Evolutionary conservation across 2,888 invertebrate species (phyloP).

Genomic region (Marronus borbonicus): DNA sequence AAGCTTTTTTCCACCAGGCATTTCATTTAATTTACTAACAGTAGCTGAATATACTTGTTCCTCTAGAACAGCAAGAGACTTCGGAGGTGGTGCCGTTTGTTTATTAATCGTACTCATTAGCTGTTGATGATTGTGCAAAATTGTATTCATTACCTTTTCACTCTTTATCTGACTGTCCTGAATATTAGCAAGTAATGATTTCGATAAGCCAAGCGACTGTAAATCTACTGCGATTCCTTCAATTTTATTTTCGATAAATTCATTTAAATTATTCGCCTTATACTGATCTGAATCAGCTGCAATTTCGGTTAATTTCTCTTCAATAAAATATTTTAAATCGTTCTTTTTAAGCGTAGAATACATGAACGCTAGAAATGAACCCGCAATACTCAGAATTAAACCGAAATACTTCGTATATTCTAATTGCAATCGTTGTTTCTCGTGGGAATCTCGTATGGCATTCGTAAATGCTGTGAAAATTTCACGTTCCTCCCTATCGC

Average conservation of each 20-base stretch:
- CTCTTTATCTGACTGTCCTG: conserved; percentile 34
- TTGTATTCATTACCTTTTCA: conserved; percentile 35
- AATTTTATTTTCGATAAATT: conserved; percentile 60
- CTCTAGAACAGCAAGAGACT: neutral
- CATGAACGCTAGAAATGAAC: conserved; percentile 66
- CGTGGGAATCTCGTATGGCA: conserved; percentile 86
- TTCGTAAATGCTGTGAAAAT: conserved; percentile 82
- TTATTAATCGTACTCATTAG: conserved; percentile 41
- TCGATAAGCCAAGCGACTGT: neutral
- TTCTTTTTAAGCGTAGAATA: conserved; percentile 65
- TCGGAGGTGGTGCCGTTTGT: neutral
- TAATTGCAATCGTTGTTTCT: conserved; percentile 85
- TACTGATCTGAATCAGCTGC: neutral
- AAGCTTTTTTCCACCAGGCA: conserved; percentile 47
- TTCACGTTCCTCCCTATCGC: conserved; percentile 84
- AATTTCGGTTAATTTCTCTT: conserved; percentile 54
- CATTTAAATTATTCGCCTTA: conserved; percentile 65
- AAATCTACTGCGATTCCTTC: neutral
- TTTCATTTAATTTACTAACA: conserved; percentile 24
- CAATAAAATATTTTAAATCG: conserved; percentile 65
- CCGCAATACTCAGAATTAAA: conserved; percentile 65
- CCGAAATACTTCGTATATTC: conserved; percentile 89
- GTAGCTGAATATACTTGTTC: neutral
- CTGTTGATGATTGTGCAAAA: conserved; percentile 53
- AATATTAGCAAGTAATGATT: neutral